Evolutionary conservation across 2,888 invertebrate species (phyloP).

Genomic region (Parnassius apollo): DNA sequence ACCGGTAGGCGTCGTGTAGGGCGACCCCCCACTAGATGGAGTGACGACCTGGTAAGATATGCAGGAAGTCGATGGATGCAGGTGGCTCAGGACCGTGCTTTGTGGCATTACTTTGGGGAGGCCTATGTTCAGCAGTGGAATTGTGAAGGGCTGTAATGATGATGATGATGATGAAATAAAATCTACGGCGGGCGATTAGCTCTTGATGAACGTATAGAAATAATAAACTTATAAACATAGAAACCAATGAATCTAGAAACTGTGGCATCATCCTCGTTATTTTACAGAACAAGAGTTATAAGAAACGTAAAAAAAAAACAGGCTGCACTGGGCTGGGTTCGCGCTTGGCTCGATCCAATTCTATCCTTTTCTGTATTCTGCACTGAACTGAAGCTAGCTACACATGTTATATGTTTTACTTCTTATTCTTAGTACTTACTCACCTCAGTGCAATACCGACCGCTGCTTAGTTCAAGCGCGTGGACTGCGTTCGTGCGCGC

Average conservation of each 20-base stretch:
- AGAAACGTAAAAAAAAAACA: constrained; percentile 19
- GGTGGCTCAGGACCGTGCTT: too few relatives aligned
- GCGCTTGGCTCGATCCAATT: background rate
- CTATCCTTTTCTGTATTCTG: constrained; percentile 15
- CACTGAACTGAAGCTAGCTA: constrained; percentile 55
- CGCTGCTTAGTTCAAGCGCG: constrained; percentile 10
- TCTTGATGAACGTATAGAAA: too few relatives aligned
- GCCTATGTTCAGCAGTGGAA: too few relatives aligned
- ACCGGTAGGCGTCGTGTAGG: too few relatives aligned
- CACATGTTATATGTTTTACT: constrained; percentile 24
- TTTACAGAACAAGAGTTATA: constrained; percentile 27
- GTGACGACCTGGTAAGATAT: too few relatives aligned
- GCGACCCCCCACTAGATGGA: too few relatives aligned
- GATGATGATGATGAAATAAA: too few relatives aligned
- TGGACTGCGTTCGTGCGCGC: constrained; percentile 55
- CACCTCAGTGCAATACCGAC: constrained; percentile 32
- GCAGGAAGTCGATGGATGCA: too few relatives aligned
- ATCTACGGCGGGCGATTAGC: too few relatives aligned
- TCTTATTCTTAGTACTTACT: too few relatives aligned
- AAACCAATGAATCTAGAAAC: constrained; percentile 42
- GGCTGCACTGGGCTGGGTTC: constrained; percentile 12
- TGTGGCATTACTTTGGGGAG: too few relatives aligned
- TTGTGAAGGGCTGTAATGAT: too few relatives aligned
- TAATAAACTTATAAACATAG: constrained; percentile 5
- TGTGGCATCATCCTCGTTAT: constrained; percentile 41